A percentile compares a stretch with the other conserved stretches of the same genome.
These are phyloP conservation scores for Centruroides vittatus DNA, from an alignment of 1,140 invertebrate species.

Conservation along the genomic window DNA sequence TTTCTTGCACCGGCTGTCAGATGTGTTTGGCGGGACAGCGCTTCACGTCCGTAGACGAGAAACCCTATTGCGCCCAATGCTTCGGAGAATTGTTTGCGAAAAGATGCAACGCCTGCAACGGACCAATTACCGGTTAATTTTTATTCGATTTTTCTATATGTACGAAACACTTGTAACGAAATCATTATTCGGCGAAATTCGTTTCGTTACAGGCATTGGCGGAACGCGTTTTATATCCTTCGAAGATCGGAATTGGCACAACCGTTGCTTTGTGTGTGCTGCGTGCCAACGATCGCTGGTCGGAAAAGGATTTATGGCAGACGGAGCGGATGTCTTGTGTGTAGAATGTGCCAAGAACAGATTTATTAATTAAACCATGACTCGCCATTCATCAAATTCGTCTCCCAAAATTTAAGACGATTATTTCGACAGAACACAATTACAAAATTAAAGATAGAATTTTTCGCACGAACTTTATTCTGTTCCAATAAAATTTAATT, in stretches of 20 bases:
- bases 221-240: slow-evolving; percentile 99
- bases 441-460: no score
- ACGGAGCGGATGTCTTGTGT: slow-evolving; percentile 91
- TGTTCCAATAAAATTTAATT: no score
- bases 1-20: slow-evolving; percentile 93
- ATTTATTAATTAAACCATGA: no score
- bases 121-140: slow-evolving; percentile 86
- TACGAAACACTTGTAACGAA: background rate
- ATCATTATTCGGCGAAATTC: background rate
- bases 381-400: no score
- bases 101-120: slow-evolving; percentile 90
- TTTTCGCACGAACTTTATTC: no score
- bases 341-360: slow-evolving; percentile 63
- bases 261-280: slow-evolving; percentile 97
- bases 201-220: background rate
- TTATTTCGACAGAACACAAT: no score
- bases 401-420: no score
- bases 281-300: slow-evolving; percentile 86
- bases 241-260: slow-evolving; percentile 99
- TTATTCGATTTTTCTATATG: background rate
- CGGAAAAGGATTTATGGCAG: slow-evolving; percentile 96
- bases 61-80: slow-evolving; percentile 97
- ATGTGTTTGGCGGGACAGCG: slow-evolving; percentile 90
- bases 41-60: slow-evolving; percentile 95
- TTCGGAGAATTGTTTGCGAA: slow-evolving; percentile 98